Evolutionary conservation across 2,888 invertebrate species (phyloP).

Genomic region (Ligdia adustata): DNA sequence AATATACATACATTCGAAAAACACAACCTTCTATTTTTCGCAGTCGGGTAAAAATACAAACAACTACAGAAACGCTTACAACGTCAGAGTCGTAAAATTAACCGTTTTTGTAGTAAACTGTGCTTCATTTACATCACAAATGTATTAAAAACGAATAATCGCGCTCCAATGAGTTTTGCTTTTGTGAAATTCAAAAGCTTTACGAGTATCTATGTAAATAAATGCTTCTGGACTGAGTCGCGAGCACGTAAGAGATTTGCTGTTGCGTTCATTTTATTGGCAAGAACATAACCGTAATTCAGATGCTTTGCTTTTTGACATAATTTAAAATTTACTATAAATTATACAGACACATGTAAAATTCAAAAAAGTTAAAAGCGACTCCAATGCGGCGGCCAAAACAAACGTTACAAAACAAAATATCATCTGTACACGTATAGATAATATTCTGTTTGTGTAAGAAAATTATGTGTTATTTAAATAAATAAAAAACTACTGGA

Average conservation of each 20-base stretch:
- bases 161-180: constrained; percentile 14
- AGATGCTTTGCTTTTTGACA: too few relatives aligned
- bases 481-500: too few relatives aligned
- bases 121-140: constrained; percentile 24
- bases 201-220: constrained; percentile 27
- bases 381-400: too few relatives aligned
- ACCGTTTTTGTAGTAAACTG: constrained; percentile 5
- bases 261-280: constrained; percentile 4
- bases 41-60: neutral
- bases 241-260: constrained; percentile 16
- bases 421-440: too few relatives aligned
- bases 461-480: too few relatives aligned
- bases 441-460: too few relatives aligned
- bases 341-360: too few relatives aligned
- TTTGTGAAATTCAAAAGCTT: constrained; percentile 18
- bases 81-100: neutral
- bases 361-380: too few relatives aligned
- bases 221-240: constrained; percentile 4
- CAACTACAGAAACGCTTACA: neutral
- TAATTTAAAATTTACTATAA: too few relatives aligned
- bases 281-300: neutral
- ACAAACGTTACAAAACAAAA: too few relatives aligned
- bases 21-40: too few relatives aligned
- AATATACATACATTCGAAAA: too few relatives aligned
- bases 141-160: constrained; percentile 25